Conservation (phyloP, 2,113 vertebrate genomes). For the Holacanthus passer region DNA sequence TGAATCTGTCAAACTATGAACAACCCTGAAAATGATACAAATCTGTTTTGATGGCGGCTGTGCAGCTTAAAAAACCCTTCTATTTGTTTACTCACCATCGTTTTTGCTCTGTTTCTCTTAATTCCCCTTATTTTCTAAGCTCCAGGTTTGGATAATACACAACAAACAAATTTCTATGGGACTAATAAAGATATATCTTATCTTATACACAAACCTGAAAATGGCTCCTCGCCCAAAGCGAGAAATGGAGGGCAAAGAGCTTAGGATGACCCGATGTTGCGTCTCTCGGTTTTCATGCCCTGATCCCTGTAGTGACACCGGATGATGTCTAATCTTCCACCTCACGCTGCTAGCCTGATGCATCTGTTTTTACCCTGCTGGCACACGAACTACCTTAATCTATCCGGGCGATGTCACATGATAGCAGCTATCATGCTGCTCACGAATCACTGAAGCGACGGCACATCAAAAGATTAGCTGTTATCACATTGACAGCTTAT, state of each 20-base stretch:
- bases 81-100: neutral
- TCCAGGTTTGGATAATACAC: conserved; percentile 11
- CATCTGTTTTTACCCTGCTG: conserved; percentile 62
- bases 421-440: conserved; percentile 33
- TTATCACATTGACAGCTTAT: conserved; percentile 28
- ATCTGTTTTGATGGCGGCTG: conserved; percentile 2
- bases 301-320: conserved; percentile 50
- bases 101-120: conserved; percentile 3
- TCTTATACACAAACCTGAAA: no score
- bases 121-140: conserved; percentile 15
- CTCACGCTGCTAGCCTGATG: conserved; percentile 61
- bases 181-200: no score
- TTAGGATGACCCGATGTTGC: conserved; percentile 37
- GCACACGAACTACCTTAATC: conserved; percentile 51
- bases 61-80: neutral
- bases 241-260: conserved; percentile 32
- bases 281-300: conserved; percentile 15
- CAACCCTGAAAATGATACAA: conserved; percentile 6
- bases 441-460: conserved; percentile 14
- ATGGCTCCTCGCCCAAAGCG: conserved; percentile 23
- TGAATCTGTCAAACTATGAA: conserved; percentile 17
- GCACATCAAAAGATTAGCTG: conserved; percentile 20
- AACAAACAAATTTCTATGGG: no score
- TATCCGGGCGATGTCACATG: conserved; percentile 32
- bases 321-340: conserved; percentile 68